phyloP scores from a whole-genome alignment of 2,113 vertebrate species.

The Agapornis roseicollis region DNA sequence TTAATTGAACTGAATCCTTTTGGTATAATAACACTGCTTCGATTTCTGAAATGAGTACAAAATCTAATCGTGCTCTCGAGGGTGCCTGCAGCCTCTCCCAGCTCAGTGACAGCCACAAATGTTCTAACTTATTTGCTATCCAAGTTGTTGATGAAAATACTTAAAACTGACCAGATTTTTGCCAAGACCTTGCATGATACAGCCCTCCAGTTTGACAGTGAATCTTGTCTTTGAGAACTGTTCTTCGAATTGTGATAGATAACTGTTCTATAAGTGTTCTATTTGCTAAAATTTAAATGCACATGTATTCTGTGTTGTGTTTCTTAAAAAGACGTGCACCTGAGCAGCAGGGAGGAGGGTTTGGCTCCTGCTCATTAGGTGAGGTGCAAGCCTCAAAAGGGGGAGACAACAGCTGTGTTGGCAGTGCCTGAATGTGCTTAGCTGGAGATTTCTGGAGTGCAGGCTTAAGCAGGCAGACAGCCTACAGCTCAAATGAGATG shows the following conservation, averaged over 20 bases:
- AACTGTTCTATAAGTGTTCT: not conserved
- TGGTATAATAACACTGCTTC: not conserved
- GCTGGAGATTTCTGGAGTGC: not conserved
- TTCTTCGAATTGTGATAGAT: not conserved
- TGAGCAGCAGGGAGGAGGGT: not conserved
- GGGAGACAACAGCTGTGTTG: not conserved
- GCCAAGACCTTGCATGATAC: not conserved
- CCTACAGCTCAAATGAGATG: not conserved
- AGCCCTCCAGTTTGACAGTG: not conserved
- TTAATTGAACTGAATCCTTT: not conserved
- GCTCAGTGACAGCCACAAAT: not conserved
- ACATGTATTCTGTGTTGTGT: accelerated
- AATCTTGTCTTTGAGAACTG: not conserved
- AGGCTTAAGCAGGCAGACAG: not conserved
- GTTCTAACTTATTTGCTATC: not conserved
- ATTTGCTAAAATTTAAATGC: not conserved
- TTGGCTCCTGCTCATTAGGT: not conserved
- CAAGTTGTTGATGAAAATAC: not conserved
- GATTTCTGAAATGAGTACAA: not conserved
- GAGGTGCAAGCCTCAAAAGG: not conserved
- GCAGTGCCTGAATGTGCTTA: too few relatives aligned
- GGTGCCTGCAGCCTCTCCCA: not conserved
- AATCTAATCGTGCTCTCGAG: not conserved
- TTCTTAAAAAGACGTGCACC: not conserved
- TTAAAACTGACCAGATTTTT: not conserved